Evolutionary conservation across 2,888 invertebrate genomes (phyloP), one percentile per base, ranked within the genome.

Genomic region (Eupithecia subfuscata): DNA sequence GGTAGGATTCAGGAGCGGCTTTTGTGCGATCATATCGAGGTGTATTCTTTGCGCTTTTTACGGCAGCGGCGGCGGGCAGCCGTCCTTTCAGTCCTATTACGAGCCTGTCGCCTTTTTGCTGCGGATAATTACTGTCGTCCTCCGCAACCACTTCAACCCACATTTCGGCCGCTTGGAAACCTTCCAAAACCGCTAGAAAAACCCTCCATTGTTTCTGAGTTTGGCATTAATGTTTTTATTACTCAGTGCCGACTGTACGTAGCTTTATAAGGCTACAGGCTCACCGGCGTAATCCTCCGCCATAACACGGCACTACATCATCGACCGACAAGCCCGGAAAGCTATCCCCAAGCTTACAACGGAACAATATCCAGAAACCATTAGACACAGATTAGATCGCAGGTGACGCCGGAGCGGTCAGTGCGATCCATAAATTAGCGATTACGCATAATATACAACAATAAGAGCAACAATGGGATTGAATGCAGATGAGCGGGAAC

Each of bases 21-120:
- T 95, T 95, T 95, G 95, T 95, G 94, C 92, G 95, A 95, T 95
- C 94, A 94, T 94, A 95, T 95, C 95, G 92, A 93, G 92, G 92
- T 93, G 94, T 95, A 94, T 95, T 94, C 94, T 95, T 94, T 94
- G 94, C 92, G 93, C 94, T 94, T 94, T 94, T 94, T 94, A 93
- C 93, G 90, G 91, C 88, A 87, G 89, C 71, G 75, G 65, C 89
- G 88, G 87, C 89, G 89, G 86, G 88, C 85, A 86, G 88, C 87
- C 89, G 88, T 87, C 85, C 90, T 89, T 90, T 92, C 89, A 90
- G 84, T 90, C 92, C 89, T 89, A 93, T 93, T 92, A 92, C 92
- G 89, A 88, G 85, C 87, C 89, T 90, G 91, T 91, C 92, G 91
- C 90, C 90, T 92, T 93, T 91, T 93, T 93, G 89, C 90, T 89